phyloP scores from a whole-genome alignment of 2,888 invertebrate genomes.

The Eupithecia centaureata region DNA sequence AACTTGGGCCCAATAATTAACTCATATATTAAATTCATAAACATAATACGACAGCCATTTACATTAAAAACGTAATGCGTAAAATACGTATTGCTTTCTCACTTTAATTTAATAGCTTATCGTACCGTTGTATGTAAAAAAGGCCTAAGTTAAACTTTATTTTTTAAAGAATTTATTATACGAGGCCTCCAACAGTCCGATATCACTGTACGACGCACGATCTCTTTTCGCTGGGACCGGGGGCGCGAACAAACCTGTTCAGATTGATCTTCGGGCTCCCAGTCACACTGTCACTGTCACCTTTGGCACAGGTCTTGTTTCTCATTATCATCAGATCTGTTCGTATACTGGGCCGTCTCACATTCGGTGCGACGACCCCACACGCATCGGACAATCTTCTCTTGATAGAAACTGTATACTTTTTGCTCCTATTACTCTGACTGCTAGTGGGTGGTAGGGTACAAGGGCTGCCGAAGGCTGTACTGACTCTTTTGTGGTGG shows the following conservation, averaged over 20 bases:
- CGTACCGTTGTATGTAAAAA: not conserved
- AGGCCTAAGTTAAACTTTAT: not conserved
- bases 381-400: conserved; percentile 93
- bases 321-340: conserved; percentile 95
- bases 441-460: conserved; percentile 88
- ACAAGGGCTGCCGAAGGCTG: conserved; percentile 90
- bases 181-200: conserved; percentile 30
- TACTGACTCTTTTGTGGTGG: conserved; percentile 91
- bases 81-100: not conserved
- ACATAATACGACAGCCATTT: not conserved
- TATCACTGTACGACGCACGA: conserved; percentile 81
- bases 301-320: conserved; percentile 90
- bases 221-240: conserved; percentile 74
- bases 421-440: conserved; percentile 87
- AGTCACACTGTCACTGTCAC: conserved; percentile 85
- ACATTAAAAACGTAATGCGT: not conserved
- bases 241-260: conserved; percentile 76
- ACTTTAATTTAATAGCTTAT: not conserved
- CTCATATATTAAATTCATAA: too few relatives aligned
- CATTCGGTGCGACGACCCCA: conserved; percentile 95
- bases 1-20: not conserved
- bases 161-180: not conserved
- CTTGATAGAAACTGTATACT: conserved; percentile 91
- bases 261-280: conserved; percentile 80
- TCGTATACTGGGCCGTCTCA: conserved; percentile 92